Evolutionary conservation across 2,113 vertebrate species (phyloP).

Genomic region (Dolichallabes microphthalmus): DNA sequence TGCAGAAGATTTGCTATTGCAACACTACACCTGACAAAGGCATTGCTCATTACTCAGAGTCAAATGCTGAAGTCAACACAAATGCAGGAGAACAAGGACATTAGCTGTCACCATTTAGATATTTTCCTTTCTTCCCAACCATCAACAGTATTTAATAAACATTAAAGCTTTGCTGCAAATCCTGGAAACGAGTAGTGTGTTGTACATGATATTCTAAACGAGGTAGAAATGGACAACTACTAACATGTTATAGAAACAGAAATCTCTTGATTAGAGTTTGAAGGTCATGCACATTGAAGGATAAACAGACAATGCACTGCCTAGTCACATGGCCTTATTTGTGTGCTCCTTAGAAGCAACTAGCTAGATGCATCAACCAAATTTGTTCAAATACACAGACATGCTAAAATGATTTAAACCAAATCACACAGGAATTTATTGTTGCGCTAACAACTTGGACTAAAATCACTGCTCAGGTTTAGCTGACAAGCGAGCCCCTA

Average conservation of each 20-base stretch:
- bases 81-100: slow-evolving; percentile 16
- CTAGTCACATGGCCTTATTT: slow-evolving; percentile 37
- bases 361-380: background rate
- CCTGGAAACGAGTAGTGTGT: slow-evolving; percentile 67
- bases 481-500: background rate
- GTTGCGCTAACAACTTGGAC: background rate
- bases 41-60: background rate
- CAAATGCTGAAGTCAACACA: slow-evolving; percentile 17
- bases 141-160: slow-evolving; percentile 21
- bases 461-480: background rate
- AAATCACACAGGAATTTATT: slow-evolving; percentile 5
- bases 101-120: background rate
- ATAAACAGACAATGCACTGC: slow-evolving; percentile 83
- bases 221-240: slow-evolving; percentile 97
- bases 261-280: slow-evolving; percentile 72
- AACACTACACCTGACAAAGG: slow-evolving; percentile 2
- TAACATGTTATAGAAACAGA: slow-evolving; percentile 70
- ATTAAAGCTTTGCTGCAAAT: slow-evolving; percentile 34
- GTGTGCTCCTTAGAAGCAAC: background rate
- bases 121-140: background rate
- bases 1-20: slow-evolving; percentile 13
- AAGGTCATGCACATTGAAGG: slow-evolving; percentile 74
- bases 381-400: slow-evolving; percentile 2
- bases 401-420: slow-evolving; percentile 24
- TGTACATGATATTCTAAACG: slow-evolving; percentile 72